A percentile compares a stretch with the other conserved stretches of the same genome.
Conservation (phyloP, 1,140 invertebrate genomes). For the Conus ventricosus region DNA sequence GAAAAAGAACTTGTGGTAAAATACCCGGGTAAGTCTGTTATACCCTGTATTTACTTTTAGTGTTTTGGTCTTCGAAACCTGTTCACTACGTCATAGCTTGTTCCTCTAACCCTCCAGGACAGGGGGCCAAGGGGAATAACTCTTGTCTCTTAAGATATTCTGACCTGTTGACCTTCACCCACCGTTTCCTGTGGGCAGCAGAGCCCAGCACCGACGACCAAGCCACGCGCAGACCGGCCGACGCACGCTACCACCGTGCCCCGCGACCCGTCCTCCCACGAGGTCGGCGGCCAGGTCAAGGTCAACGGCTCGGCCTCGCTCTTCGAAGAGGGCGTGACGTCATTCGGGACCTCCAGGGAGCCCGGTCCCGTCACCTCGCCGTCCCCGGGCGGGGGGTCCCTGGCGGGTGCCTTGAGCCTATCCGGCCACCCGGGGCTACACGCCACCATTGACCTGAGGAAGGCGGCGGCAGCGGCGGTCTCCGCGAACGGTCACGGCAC, state of each 20-base stretch:
- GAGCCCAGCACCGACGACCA: background rate
- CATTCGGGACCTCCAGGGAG: conserved; percentile 40
- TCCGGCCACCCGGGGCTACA: background rate
- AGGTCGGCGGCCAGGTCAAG: background rate
- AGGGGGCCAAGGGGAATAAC: too few species aligned
- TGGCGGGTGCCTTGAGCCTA: conserved; percentile 3
- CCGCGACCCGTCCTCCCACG: background rate
- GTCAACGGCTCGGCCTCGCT: conserved; percentile 4
- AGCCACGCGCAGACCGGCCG: too few species aligned
- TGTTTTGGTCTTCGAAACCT: too few species aligned
- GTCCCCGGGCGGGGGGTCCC: background rate
- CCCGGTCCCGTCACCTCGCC: conserved; percentile 30
- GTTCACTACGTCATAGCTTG: too few species aligned
- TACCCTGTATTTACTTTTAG: too few species aligned
- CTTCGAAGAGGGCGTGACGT: conserved; percentile 53
- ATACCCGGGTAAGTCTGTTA: too few species aligned
- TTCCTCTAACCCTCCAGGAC: too few species aligned
- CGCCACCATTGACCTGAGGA: conserved; percentile 21
- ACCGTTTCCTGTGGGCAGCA: too few species aligned
- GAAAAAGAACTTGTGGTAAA: too few species aligned
- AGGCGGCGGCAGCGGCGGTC: background rate
- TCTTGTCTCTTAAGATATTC: too few species aligned
- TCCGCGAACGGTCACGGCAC: background rate
- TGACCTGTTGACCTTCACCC: too few species aligned
- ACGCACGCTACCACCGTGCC: background rate